Percentiles rank a stretch among this genome's conserved stretches.
Evolutionary conservation across 2,797 vertebrate species (phyloP).

Genomic region (Manis pentadactyla): DNA sequence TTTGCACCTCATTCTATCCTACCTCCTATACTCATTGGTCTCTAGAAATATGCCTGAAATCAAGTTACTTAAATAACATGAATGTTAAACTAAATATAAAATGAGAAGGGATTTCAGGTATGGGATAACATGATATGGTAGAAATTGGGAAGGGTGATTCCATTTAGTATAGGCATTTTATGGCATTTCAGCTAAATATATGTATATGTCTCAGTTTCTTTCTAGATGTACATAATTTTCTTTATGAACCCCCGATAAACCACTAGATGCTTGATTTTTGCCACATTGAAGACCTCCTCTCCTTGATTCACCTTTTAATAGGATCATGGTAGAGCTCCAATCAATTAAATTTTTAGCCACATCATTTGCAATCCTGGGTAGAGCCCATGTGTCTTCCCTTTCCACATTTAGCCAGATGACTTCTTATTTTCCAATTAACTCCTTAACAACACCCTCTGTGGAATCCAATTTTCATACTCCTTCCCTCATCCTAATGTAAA

Average conservation of each 20-base stretch:
- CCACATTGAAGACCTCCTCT: background rate
- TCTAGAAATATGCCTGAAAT: background rate
- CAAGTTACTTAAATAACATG: background rate
- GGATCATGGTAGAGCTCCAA: background rate
- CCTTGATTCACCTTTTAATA: background rate
- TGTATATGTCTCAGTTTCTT: background rate
- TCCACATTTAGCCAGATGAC: background rate
- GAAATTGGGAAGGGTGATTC: background rate
- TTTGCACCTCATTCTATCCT: background rate
- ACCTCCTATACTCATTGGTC: background rate
- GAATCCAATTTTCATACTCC: background rate
- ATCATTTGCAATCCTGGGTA: background rate
- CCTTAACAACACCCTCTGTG: background rate
- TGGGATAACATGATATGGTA: background rate
- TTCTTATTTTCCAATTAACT: background rate
- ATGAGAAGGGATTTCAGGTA: background rate
- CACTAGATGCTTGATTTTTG: background rate
- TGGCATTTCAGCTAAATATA: background rate
- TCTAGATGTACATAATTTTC: background rate
- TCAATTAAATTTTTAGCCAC: background rate
- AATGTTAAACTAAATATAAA: slow-evolving; percentile 3
- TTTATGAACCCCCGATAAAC: background rate
- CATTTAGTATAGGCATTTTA: background rate
- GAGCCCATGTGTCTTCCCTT: background rate
- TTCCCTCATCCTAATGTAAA: background rate